phyloP scores from a whole-genome alignment of 2,888 invertebrate species.

The Ceriagrion tenellum region DNA sequence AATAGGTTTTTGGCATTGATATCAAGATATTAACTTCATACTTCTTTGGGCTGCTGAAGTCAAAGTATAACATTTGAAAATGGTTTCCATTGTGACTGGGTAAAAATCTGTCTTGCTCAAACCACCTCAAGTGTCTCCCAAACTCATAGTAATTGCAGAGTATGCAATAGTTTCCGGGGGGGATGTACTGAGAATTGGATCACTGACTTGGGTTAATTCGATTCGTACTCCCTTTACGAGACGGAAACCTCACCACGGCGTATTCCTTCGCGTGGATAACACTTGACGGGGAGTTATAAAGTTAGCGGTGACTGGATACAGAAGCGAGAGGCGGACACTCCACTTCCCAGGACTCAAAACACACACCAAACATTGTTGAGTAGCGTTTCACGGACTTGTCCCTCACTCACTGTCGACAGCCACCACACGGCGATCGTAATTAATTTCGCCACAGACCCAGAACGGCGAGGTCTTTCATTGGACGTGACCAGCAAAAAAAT shows the following conservation, averaged over 20 bases:
- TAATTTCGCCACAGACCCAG: conserved; percentile 24
- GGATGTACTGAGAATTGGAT: too few species aligned
- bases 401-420: neutral
- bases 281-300: conserved; percentile 23
- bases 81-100: too few species aligned
- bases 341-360: neutral
- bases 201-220: neutral
- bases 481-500: neutral
- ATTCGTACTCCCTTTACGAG: neutral
- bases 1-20: too few species aligned
- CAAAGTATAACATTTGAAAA: too few species aligned
- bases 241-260: neutral
- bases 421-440: conserved; percentile 2
- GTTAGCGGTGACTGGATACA: conserved; percentile 22
- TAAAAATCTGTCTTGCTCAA: too few species aligned
- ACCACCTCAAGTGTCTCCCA: too few species aligned
- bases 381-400: neutral
- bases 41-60: too few species aligned
- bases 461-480: neutral
- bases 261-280: neutral
- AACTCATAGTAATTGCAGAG: neutral
- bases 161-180: neutral
- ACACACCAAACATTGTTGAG: neutral
- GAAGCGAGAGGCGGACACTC: neutral
- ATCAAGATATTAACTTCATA: too few species aligned